Base-by-base conservation (phyloP, 2,888 invertebrate genomes). In the Camponotus fellah region DNA sequence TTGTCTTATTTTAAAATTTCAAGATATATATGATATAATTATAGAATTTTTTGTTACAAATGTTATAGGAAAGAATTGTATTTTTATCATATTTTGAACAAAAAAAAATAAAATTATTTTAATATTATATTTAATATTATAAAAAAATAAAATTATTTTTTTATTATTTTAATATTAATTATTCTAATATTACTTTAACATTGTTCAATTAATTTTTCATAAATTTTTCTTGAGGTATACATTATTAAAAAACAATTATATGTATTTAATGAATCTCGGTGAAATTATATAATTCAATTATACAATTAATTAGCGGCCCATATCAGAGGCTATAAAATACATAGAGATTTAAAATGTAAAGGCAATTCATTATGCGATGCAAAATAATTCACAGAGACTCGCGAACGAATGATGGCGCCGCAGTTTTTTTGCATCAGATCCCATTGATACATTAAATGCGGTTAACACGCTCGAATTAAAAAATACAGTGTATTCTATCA, bases 381-480 rank as follows among this genome's bases (percentile, higher is more conserved):
- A 69, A 34, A 60, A 79, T 71, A 60, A 79, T 71, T 80, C 60
- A 6, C 56, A n/a, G 40, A 58, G 40, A 34, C 40, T 43, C 32
- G 58, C 46, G 6, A 12, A 76, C 46, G 34, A 71, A 60, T 60
- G 12, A 12, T 12, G 60, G 60, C 71, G 71, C 71, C 60, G 17
- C 46, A 60, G 26, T 60, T 49, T 32, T 32, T 21, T 43, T 21
- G 76, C 66, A 43, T 71, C 58, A 34, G 14, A 46, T 46, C 12
- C 17, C 32, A 32, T 68, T 43, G 69, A n/a, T 72, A 46, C 46
- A 56, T 72, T 79, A 64, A 79, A 60, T 60, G 49, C 8, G 26
- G 6, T 46, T 60, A 46, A 72, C 37, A 71, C 37, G 79, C 71
- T 71, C 9, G 79, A 71, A 71, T 80, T 46, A 80, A 80, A 60